Base-by-base conservation (phyloP, 2,888 invertebrate species). In the Alcis repandata region DNA sequence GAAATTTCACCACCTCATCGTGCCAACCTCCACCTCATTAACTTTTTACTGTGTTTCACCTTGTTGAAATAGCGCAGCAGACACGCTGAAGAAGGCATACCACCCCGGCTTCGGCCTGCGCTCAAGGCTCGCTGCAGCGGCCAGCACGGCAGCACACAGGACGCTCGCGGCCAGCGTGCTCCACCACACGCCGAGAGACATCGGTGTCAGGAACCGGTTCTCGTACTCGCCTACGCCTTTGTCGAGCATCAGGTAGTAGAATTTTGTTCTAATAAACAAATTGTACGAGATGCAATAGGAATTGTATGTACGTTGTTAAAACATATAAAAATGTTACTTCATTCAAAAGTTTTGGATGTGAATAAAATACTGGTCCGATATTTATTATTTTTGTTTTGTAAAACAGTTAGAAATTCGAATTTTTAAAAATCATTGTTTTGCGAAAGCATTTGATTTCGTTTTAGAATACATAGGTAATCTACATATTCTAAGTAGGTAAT, bases 181-280 rank as follows among this genome's bases (percentile, higher is more conserved):
- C 77, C 84, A 84, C 94, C 94, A 94, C 20, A 91, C 91, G 0
- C 83, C 83, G 0, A 67, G 56, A 0, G 93, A 88, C 77, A 94
- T 84, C 0, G 94, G 94, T 11, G 88, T 87, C 1, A 94, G 79
- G 73, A 94, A 94, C 38, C 86, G 88, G 72, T 92, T 89, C 73
- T 92, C 91, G 67, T 90, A 92, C 3, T 80, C 69, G 0, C 92
- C 92, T 0, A 91, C 81, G 0, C 92, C 92, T 62, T 80, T 79
- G n/a, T 84, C 84, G 1, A 87, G 80, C 41, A 91, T 91, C 1
- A 91, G 72, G 74, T 92, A 93, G 82, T 86, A 93, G 73, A 92
- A 89, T 63, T 89, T 90, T 0, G 92, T 89, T 68, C 92, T 92
- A 68, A 2, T 7, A 15, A 52, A 0, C 15, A 7, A 40, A 33